Conservation (phyloP, 1,140 invertebrate species). For the Drosophila nebulosa region DNA sequence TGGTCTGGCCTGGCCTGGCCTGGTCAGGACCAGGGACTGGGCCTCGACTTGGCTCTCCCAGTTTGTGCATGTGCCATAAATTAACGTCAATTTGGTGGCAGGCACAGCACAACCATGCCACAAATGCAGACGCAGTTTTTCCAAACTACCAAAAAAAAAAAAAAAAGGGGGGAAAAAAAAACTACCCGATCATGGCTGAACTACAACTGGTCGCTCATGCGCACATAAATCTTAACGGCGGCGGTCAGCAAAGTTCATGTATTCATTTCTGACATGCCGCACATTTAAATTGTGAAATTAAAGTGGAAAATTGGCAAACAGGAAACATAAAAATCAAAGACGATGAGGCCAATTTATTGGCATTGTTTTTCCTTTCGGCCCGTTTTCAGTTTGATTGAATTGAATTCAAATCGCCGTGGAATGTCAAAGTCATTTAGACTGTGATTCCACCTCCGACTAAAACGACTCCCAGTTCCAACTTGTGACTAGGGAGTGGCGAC, state of each 20-base stretch:
- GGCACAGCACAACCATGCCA: constrained; percentile 21
- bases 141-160: too few relatives aligned
- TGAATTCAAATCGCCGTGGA: constrained; percentile 80
- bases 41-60: neutral
- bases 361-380: constrained; percentile 52
- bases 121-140: constrained; percentile 31
- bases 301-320: constrained; percentile 74
- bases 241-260: constrained; percentile 75
- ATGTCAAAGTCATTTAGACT: constrained; percentile 75
- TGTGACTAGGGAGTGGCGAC: constrained; percentile 15
- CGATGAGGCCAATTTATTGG: constrained; percentile 68
- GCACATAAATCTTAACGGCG: constrained; percentile 65
- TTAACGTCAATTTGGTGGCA: constrained; percentile 71
- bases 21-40: neutral
- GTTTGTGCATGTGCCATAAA: constrained; percentile 70
- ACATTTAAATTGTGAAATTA: constrained; percentile 77
- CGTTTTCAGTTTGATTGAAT: constrained; percentile 67
- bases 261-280: constrained; percentile 73
- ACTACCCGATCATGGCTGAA: constrained; percentile 9
- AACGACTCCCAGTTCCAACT: too few relatives aligned
- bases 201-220: constrained; percentile 54
- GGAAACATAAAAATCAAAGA: constrained; percentile 69
- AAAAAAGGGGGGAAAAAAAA: neutral
- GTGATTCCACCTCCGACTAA: constrained; percentile 18
- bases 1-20: too few relatives aligned